Conservation (phyloP, 1,140 invertebrate species). For the Campoletis sonorensis region DNA sequence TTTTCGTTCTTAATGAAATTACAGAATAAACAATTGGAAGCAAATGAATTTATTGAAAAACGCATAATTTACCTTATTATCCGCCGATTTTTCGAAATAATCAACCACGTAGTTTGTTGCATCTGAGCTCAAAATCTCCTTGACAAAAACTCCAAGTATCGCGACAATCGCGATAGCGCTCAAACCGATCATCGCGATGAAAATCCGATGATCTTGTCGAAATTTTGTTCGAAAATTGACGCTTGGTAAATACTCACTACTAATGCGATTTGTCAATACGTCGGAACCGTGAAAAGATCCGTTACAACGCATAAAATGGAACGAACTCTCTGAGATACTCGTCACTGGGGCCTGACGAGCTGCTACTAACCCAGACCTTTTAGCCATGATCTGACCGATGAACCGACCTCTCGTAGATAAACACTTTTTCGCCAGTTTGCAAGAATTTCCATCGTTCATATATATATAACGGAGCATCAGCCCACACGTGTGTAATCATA, state of each 20-base stretch:
- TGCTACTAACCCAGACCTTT: conserved; percentile 15
- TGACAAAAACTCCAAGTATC: conserved; percentile 1
- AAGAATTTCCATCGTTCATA: conserved; percentile 31
- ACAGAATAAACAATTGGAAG: neutral
- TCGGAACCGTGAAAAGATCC: neutral
- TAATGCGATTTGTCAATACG: neutral
- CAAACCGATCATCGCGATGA: neutral
- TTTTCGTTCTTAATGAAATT: neutral
- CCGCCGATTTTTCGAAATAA: conserved; percentile 58
- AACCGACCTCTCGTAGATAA: conserved; percentile 33
- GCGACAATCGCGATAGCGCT: neutral
- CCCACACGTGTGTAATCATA: neutral
- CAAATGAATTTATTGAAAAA: neutral
- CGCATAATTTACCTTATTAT: conserved; percentile 54
- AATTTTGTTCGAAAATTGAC: conserved; percentile 5
- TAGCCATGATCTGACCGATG: conserved; percentile 39
- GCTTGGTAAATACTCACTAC: neutral
- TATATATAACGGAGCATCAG: neutral
- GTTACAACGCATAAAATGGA: neutral
- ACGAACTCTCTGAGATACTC: conserved; percentile 1
- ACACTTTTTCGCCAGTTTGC: conserved; percentile 8
- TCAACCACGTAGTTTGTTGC: conserved; percentile 47
- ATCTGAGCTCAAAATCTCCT: neutral
- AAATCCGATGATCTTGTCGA: neutral
- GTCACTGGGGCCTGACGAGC: neutral